A percentile compares a stretch with the other conserved stretches of the same genome.
Conservation (phyloP, 2,113 vertebrate genomes). For the Lathamus discolor region DNA sequence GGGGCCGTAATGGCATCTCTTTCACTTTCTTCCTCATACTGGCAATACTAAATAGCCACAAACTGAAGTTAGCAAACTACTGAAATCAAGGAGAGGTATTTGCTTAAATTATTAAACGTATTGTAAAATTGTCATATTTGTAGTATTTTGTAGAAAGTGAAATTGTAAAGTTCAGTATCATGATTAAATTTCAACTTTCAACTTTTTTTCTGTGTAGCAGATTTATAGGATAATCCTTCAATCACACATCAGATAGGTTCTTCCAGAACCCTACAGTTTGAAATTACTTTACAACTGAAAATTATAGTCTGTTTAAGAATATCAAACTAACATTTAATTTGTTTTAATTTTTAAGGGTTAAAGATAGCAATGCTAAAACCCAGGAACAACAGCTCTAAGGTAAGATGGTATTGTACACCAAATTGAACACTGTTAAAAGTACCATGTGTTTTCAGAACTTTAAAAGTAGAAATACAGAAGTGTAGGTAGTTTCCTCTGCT, state of each 20-base stretch:
- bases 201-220: background rate
- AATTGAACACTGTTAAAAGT: background rate
- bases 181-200: background rate
- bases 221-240: background rate
- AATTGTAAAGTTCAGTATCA: background rate
- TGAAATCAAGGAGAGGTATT: background rate
- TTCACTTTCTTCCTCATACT: background rate
- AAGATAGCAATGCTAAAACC: background rate
- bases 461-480: background rate
- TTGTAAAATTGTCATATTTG: background rate
- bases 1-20: background rate
- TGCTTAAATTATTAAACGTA: background rate
- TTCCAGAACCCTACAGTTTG: background rate
- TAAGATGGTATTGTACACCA: constrained; percentile 46
- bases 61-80: background rate
- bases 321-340: background rate
- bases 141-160: background rate
- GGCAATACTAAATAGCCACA: background rate
- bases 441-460: background rate
- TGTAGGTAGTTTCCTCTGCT: background rate
- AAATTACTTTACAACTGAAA: background rate
- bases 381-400: constrained; percentile 31
- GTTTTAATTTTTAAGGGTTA: constrained; percentile 57
- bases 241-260: background rate
- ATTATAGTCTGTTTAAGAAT: background rate